These are phyloP conservation scores for Drosophila hamatofila DNA, from an alignment of 2,888 invertebrate genomes.

Conservation along the genomic window DNA sequence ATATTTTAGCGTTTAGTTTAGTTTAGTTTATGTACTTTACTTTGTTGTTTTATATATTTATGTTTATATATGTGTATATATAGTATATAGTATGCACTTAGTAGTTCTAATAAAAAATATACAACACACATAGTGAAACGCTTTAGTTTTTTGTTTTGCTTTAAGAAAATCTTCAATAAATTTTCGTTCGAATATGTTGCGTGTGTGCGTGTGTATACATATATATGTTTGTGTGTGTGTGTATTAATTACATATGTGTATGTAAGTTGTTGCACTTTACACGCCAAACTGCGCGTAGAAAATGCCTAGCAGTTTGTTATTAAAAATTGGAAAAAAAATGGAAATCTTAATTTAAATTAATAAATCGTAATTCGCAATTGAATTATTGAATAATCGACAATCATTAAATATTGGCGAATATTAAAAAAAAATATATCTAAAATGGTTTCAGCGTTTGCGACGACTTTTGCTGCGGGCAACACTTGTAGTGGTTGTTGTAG, in stretches of 20 bases:
- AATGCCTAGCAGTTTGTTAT: constrained; percentile 49
- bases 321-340: not conserved
- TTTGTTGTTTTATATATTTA: constrained; percentile 1
- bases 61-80: not conserved
- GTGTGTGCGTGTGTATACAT: constrained; percentile 27
- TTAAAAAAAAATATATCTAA: constrained; percentile 23
- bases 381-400: constrained; percentile 40
- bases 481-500: constrained; percentile 12
- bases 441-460: constrained; percentile 47
- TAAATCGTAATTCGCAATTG: constrained; percentile 36
- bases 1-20: constrained; percentile 4
- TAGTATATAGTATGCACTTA: constrained; percentile 38
- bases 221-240: constrained; percentile 26
- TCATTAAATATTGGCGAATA: constrained; percentile 19
- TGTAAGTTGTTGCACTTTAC: constrained; percentile 48
- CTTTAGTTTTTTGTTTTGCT: constrained; percentile 46
- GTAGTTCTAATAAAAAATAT: constrained; percentile 59
- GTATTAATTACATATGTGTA: constrained; percentile 38
- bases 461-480: constrained; percentile 38
- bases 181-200: constrained; percentile 19
- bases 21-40: constrained; percentile 24
- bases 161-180: constrained; percentile 30
- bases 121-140: constrained; percentile 78
- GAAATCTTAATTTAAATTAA: constrained; percentile 20
- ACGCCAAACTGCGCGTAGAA: constrained; percentile 62